Conservation (phyloP, 2,797 vertebrate genomes). For the Lutjanus campechanus region DNA sequence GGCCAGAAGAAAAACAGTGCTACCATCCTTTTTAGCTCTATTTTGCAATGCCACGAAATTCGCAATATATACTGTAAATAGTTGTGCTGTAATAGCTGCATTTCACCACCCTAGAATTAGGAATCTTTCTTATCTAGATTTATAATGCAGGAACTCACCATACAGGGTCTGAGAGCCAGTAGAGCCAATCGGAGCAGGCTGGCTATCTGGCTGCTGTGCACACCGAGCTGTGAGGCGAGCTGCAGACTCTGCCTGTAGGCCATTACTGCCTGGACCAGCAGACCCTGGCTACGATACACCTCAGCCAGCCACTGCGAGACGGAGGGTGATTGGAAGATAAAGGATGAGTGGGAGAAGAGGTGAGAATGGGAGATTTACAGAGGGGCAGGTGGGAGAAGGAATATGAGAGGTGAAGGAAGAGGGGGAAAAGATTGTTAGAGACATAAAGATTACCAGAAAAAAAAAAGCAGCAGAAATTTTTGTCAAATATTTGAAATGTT, state of each 20-base stretch:
- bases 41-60: neutral
- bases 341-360: conserved; percentile 10
- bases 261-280: conserved; percentile 94
- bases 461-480: too few species aligned
- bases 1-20: neutral
- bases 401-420: conserved; percentile 3
- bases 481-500: too few species aligned
- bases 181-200: conserved; percentile 92
- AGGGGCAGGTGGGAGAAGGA: neutral
- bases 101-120: neutral
- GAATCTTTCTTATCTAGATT: neutral
- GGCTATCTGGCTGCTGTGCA: conserved; percentile 89
- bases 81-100: neutral
- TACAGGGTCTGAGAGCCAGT: conserved; percentile 89
- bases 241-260: conserved; percentile 94
- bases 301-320: conserved; percentile 92
- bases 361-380: conserved; percentile 6
- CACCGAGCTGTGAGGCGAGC: conserved; percentile 92
- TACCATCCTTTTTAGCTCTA: neutral
- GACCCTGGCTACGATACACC: conserved; percentile 91
- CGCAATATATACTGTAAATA: neutral
- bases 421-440: neutral
- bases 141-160: conserved; percentile 84
- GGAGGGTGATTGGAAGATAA: neutral
- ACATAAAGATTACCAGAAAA: too few species aligned